A percentile compares a stretch with the other conserved stretches of the same genome.
Conservation (phyloP, 2,888 invertebrate genomes). For the Acanthosepion lycidas region DNA sequence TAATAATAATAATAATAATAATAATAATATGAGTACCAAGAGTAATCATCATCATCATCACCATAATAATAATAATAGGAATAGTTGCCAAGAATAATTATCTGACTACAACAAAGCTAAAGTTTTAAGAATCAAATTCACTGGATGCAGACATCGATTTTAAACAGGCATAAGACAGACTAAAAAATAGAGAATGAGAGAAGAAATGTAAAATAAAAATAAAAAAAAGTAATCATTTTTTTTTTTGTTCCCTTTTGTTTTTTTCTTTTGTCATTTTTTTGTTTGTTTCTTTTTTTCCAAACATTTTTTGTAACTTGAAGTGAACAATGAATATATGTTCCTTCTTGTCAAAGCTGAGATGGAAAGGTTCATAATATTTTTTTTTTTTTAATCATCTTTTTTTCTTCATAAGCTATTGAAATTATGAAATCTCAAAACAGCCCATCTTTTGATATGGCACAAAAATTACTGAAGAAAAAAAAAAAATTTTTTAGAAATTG, state of each 20-base stretch:
- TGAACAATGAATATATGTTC: slow-evolving; percentile 2
- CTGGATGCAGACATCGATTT: neutral
- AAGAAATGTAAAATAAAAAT: neutral
- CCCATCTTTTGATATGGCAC: neutral
- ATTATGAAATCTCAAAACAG: neutral
- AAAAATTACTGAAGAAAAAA: neutral
- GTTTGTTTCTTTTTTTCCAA: neutral
- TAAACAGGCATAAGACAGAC: neutral
- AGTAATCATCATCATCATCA: neutral
- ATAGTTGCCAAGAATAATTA: neutral
- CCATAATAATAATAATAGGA: neutral
- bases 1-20: neutral
- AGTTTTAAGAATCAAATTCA: neutral
- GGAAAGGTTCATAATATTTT: no score
- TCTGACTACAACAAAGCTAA: neutral
- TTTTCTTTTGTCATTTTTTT: neutral
- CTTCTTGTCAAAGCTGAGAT: neutral
- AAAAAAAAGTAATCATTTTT: neutral
- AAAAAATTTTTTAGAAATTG: neutral
- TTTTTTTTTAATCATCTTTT: no score
- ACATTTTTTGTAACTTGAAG: neutral
- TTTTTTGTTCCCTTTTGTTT: neutral
- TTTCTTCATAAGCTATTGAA: neutral
- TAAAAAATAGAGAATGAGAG: neutral
- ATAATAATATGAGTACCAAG: neutral